A percentile compares a stretch with the other conserved stretches of the same genome.
phyloP scores from a whole-genome alignment of 1,140 invertebrate species.

The Theocolax elegans region DNA sequence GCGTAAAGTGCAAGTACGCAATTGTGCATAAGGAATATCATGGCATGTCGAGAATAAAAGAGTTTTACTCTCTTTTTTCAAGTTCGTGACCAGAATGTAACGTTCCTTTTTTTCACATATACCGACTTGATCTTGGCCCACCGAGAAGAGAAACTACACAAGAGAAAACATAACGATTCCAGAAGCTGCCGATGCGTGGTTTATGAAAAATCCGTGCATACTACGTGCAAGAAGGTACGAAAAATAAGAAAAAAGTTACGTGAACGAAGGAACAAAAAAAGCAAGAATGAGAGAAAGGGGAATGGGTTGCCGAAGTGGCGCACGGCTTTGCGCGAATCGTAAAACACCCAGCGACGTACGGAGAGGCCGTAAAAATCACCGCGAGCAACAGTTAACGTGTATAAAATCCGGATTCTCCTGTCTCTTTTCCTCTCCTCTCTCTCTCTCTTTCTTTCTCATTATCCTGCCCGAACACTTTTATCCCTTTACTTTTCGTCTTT shows the following conservation, averaged over 20 bases:
- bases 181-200: neutral
- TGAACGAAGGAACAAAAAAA: neutral
- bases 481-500: no score
- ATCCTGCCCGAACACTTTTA: no score
- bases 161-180: no score
- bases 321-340: neutral
- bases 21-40: no score
- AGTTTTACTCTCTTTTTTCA: slow-evolving; percentile 37
- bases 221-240: neutral
- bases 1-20: no score
- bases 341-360: neutral
- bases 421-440: neutral
- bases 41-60: neutral
- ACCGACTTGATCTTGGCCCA: neutral
- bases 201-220: no score
- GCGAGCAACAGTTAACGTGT: neutral
- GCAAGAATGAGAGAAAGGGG: neutral
- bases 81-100: slow-evolving; percentile 54
- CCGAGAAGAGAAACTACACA: no score
- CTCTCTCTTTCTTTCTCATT: no score
- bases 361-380: neutral
- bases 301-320: neutral
- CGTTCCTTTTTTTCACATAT: slow-evolving; percentile 45
- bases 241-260: neutral
- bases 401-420: neutral